These are phyloP conservation scores for Goniozus legneri DNA, from an alignment of 1,140 invertebrate genomes.

Conservation along the genomic window DNA sequence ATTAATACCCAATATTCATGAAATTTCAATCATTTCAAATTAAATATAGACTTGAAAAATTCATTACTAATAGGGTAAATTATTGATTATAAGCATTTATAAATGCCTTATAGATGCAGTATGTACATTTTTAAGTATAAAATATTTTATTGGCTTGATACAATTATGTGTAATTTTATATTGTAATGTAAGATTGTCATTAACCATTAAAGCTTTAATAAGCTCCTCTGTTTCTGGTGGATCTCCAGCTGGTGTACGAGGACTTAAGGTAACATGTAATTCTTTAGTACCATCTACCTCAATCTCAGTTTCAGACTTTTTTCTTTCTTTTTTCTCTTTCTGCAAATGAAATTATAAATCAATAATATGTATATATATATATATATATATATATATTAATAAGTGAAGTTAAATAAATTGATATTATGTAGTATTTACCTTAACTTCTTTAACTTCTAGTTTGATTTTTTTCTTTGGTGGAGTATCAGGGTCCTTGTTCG, in stretches of 20 bases:
- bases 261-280: slow-evolving; percentile 70
- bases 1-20: no score
- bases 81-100: no score
- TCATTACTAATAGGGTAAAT: no score
- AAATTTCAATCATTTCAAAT: no score
- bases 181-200: slow-evolving; percentile 36
- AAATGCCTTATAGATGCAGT: slow-evolving; percentile 29
- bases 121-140: slow-evolving; percentile 31
- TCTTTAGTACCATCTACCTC: slow-evolving; percentile 71
- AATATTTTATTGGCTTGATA: slow-evolving; percentile 43
- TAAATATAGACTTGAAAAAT: no score
- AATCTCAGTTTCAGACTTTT: slow-evolving; percentile 58
- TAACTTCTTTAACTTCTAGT: slow-evolving; percentile 45
- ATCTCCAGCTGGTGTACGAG: slow-evolving; percentile 74
- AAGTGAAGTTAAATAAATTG: slow-evolving; percentile 5
- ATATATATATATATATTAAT: slow-evolving; percentile 1
- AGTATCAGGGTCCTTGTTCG: slow-evolving; percentile 46
- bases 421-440: slow-evolving; percentile 11
- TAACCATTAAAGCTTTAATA: slow-evolving; percentile 69
- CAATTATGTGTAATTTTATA: slow-evolving; percentile 29
- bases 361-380: slow-evolving; percentile 5
- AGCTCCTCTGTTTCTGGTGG: slow-evolving; percentile 87
- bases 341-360: slow-evolving; percentile 16
- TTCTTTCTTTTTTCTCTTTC: slow-evolving; percentile 50
- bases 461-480: slow-evolving; percentile 52